Base-by-base conservation (phyloP, 2,888 invertebrate species). In the Hoplodrina ambigua region DNA sequence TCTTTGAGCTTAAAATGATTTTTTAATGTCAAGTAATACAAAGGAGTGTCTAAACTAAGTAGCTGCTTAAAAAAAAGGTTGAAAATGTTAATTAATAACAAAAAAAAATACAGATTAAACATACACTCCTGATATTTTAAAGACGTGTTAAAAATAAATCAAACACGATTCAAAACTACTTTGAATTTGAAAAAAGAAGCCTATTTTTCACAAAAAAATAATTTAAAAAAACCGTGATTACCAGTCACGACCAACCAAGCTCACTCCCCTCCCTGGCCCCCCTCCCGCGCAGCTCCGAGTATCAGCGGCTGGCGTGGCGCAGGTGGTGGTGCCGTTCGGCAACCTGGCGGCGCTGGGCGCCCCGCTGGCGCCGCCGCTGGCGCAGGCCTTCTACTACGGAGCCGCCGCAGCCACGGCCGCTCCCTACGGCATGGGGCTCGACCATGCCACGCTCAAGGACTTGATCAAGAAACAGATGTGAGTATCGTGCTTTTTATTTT, bases 401-500 rank as follows among this genome's bases (percentile, higher is more conserved):
- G 97, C 96, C 68, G 96, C 96, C 30, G 88, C 92, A 0, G 92
- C 94, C 0, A 92, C 88, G 0, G 88, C 91, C 2, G 87, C 94
- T 25, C 92, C 96, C 10, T 96, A 96, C 85, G 97, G 96, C 25
- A 88, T 96, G 41, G 96, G 96, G 15, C 84, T 97, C 13, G 97
- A 97, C 84, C 96, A 96, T 67, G 90, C 89, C 6, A 97, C 97
- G 74, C 94, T 98, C 15, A 98, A 98, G 93, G 98, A 98, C 77
- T 97, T 97, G 82, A 97, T 99, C 81, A 97, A 97, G 92, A 98
- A 98, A 88, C 99, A 99, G 96, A 98, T 99, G 98, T 99, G 94
- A 97, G 98, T 97, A 79, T 78, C 30, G 19, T 13, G 46, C 0
- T 46, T 46, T 46, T 17, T n/a, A n/a, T n/a, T 46, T 0, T 15